Base-by-base conservation (phyloP, 2,113 vertebrate species). In the Motacilla alba region DNA sequence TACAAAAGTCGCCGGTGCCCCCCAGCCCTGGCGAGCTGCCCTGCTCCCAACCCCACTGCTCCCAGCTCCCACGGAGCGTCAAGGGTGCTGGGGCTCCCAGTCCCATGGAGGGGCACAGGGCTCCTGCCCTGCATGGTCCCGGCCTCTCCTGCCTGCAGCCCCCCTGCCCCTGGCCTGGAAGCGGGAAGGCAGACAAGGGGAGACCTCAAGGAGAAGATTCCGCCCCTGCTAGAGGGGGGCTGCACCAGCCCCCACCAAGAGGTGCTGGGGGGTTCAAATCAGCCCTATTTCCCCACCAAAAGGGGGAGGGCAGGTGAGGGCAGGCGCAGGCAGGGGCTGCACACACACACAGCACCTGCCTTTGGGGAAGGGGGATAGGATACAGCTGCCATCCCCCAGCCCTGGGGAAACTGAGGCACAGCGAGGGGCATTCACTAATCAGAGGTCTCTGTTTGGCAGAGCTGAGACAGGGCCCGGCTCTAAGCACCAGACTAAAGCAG, bases 401-500 rank as follows among this genome's bases (percentile, higher is more conserved):
- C 74, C 84, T 63, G 39, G 92, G 92, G 79, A 87, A 94, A 93
- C 87, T 91, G 95, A 96, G 96, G 96, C 95, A 96, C 95, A 53
- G 92, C 70, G 0, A 94, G 93, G 90, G 93, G 70, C 35, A 3
- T 93, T 89, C 3, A 58, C 89, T 96, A 91, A 95, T 91, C 7
- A 19, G 96, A 96, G 96, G 96, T 96, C 93, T 94, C 81, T 95
- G 93, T 96, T 96, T 82, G 90, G 81, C 96, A 96, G 96, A 96
- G 97, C 96, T 86, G 94, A 94, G 96, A 69, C 68, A 0, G 43
- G n/a, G 84, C 80, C 93, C 80, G 5, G 95, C 95, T 93, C 96
- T 77, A 88, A 95, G 95, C 95, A 96, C 94, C 96, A 96, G 92
- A 96, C 95, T 94, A 89, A 96, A 96, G 96, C 96, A 93, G 93